A percentile compares a stretch with the other conserved stretches of the same genome.
Evolutionary conservation across 2,888 invertebrate genomes (phyloP).

Genomic region (Cataglyphis livida): DNA sequence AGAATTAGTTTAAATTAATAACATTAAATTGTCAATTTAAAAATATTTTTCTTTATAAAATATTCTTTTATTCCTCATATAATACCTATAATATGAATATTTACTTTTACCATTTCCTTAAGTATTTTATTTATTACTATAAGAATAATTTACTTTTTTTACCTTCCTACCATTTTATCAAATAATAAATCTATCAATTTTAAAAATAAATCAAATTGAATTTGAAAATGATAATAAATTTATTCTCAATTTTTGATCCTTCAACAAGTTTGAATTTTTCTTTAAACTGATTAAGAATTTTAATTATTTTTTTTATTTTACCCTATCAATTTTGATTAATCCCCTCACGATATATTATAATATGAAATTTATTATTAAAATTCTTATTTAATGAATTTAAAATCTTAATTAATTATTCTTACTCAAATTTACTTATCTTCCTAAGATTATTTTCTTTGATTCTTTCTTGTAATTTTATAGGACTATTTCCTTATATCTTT

Average conservation of each 20-base stretch:
- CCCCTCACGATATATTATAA: not conserved
- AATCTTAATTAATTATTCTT: not conserved
- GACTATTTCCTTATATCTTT: slow-evolving; percentile 88
- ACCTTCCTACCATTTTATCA: too few species aligned
- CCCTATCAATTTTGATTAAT: not conserved
- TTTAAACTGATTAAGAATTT: not conserved
- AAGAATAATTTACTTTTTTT: not conserved
- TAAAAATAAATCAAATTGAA: not conserved
- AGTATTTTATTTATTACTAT: not conserved
- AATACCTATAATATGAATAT: not conserved
- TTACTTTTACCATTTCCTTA: slow-evolving; percentile 70
- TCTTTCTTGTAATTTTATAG: slow-evolving; percentile 89
- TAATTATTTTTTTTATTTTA: slow-evolving; percentile 32
- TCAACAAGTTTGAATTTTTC: not conserved
- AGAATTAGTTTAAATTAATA: slow-evolving; percentile 87
- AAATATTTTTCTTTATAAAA: not conserved
- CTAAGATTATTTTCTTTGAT: slow-evolving; percentile 82
- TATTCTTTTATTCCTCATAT: slow-evolving; percentile 30
- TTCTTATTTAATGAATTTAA: not conserved
- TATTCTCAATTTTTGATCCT: slow-evolving; percentile 82
- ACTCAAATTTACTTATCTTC: slow-evolving; percentile 86
- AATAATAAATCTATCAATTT: too few species aligned
- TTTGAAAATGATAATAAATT: slow-evolving; percentile 23
- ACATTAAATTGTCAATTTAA: slow-evolving; percentile 40
- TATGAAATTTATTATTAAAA: not conserved